These are phyloP conservation scores for Leptopilina drosophilae DNA, from an alignment of 2,888 invertebrate species.

Conservation along the genomic window DNA sequence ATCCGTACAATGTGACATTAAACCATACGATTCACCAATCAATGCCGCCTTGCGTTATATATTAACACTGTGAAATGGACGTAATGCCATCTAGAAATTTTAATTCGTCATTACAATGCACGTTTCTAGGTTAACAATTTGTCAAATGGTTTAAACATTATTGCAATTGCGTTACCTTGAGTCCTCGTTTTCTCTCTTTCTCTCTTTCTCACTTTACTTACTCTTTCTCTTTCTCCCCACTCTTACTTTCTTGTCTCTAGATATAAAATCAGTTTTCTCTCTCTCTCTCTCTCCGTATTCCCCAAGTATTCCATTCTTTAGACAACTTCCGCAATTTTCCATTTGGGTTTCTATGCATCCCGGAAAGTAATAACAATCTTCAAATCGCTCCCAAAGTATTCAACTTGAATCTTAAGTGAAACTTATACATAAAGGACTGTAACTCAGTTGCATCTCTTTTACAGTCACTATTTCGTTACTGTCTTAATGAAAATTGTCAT, in stretches of 20 bases:
- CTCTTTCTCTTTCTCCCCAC: too few relatives aligned
- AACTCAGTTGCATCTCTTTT: not conserved
- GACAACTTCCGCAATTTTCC: not conserved
- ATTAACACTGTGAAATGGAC: slow-evolving; percentile 55
- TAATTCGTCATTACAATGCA: slow-evolving; percentile 56
- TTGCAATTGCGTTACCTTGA: slow-evolving; percentile 49
- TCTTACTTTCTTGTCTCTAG: not conserved
- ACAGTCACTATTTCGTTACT: too few relatives aligned
- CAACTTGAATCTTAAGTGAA: slow-evolving; percentile 2
- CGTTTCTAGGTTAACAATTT: slow-evolving; percentile 64
- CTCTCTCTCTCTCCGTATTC: not conserved
- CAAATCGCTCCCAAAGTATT: not conserved
- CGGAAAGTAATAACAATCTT: slow-evolving; percentile 9
- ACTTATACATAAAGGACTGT: not conserved
- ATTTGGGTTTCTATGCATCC: slow-evolving; percentile 23
- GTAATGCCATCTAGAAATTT: slow-evolving; percentile 50
- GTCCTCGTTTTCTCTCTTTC: not conserved
- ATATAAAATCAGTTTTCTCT: not conserved
- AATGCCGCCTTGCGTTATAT: slow-evolving; percentile 19
- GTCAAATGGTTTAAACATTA: slow-evolving; percentile 53
- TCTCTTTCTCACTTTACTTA: too few relatives aligned
- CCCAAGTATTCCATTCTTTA: slow-evolving; percentile 9
- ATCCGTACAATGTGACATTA: slow-evolving; percentile 7
- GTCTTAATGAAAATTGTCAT: not conserved
- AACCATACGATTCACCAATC: slow-evolving; percentile 20